Evolutionary conservation across 2,888 invertebrate species (phyloP).

Genomic region (Pyrrhia umbra): DNA sequence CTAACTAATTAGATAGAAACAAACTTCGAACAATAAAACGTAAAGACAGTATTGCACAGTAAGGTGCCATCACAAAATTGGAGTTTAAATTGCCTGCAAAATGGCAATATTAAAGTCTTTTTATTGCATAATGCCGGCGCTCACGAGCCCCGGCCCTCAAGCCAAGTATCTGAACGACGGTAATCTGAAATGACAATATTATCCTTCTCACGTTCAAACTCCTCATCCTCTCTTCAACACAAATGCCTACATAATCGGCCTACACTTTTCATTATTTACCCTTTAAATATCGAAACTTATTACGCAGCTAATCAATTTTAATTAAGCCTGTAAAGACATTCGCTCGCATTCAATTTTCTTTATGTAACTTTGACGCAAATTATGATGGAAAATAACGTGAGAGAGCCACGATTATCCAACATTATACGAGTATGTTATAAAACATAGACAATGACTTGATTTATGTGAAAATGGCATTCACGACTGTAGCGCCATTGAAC

Average conservation of each 20-base stretch:
- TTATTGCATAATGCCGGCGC: slow-evolving; percentile 63
- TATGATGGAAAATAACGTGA: slow-evolving; percentile 38
- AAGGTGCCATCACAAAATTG: slow-evolving; percentile 63
- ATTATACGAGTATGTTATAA: slow-evolving; percentile 25
- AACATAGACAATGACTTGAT: slow-evolving; percentile 47
- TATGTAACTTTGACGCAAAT: slow-evolving; percentile 29
- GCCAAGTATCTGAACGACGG: slow-evolving; percentile 59
- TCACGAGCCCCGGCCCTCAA: slow-evolving; percentile 57
- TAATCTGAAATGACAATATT: slow-evolving; percentile 67
- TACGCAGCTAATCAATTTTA: slow-evolving; percentile 33
- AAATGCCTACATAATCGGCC: slow-evolving; percentile 49
- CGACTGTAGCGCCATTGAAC: slow-evolving; percentile 34
- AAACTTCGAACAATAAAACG: slow-evolving; percentile 53
- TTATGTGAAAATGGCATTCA: slow-evolving; percentile 44
- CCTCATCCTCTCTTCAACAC: slow-evolving; percentile 51
- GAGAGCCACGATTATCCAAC: slow-evolving; percentile 21
- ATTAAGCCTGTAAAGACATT: slow-evolving; percentile 35
- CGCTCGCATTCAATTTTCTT: slow-evolving; percentile 29
- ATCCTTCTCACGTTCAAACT: slow-evolving; percentile 63
- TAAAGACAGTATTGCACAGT: slow-evolving; percentile 47
- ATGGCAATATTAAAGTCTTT: slow-evolving; percentile 66
- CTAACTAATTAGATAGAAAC: slow-evolving; percentile 41
- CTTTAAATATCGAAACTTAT: slow-evolving; percentile 31
- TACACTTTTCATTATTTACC: slow-evolving; percentile 39
- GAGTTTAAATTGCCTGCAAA: slow-evolving; percentile 68